Evolutionary conservation across 2,797 vertebrate species (phyloP).

Genomic region (Sebastes matsubarae): DNA sequence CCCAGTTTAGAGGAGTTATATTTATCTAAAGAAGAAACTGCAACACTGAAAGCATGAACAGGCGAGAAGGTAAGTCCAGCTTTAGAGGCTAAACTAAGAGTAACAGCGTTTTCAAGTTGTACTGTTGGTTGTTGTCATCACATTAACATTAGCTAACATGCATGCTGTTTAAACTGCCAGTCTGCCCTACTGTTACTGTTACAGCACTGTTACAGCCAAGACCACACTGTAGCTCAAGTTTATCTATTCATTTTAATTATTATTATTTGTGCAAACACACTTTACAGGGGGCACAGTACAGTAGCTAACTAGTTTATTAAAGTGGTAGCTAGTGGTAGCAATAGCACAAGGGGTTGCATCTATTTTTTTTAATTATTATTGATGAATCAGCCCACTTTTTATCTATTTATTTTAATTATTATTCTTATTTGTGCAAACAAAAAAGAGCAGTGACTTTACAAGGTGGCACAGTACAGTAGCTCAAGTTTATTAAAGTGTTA

Average conservation of each 20-base stretch:
- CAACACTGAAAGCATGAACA: conserved; percentile 64
- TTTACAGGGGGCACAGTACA: too few species aligned
- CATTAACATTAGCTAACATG: not conserved
- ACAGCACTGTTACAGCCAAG: not conserved
- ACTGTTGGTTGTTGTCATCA: not conserved
- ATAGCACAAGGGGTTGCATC: too few species aligned
- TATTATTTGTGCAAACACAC: too few species aligned
- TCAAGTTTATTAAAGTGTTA: too few species aligned
- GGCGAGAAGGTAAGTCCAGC: conserved; percentile 67
- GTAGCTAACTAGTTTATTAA: too few species aligned
- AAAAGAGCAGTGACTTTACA: too few species aligned
- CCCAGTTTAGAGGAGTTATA: not conserved
- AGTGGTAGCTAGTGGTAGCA: not conserved
- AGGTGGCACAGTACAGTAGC: too few species aligned
- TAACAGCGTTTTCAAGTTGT: not conserved
- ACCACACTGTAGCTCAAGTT: not conserved
- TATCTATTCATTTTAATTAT: not conserved
- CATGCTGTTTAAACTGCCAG: not conserved
- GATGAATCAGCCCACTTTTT: not conserved
- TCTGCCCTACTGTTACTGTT: too few species aligned
- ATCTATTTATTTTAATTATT: too few species aligned
- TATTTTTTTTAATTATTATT: not conserved
- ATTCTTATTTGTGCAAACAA: too few species aligned
- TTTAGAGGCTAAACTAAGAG: too few species aligned
- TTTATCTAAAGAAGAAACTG: not conserved